Conservation (phyloP, 2,113 vertebrate species). For the Aldabrachelys gigantea region DNA sequence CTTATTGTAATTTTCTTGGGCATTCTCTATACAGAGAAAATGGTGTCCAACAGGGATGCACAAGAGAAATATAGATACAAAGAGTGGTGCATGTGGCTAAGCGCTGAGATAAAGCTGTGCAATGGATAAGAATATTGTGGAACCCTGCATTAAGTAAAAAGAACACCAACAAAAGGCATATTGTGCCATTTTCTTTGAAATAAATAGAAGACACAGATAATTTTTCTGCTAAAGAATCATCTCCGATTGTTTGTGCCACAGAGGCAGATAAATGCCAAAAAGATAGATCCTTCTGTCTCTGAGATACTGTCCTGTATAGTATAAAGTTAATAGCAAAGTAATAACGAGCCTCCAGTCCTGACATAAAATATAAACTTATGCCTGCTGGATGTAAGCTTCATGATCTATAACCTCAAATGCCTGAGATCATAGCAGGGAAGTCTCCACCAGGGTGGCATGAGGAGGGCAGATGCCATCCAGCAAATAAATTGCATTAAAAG, state of each 20-base stretch:
- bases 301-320: conserved; percentile 80
- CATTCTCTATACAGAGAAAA: conserved; percentile 64
- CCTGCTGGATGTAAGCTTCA: conserved; percentile 67
- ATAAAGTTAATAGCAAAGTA: conserved; percentile 83
- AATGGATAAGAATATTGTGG: conserved; percentile 48
- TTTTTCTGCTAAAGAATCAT: conserved; percentile 80
- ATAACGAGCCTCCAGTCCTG: conserved; percentile 79
- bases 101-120: conserved; percentile 19
- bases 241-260: conserved; percentile 81
- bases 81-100: neutral
- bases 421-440: conserved; percentile 29
- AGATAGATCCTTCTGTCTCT: conserved; percentile 80
- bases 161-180: conserved; percentile 55
- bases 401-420: conserved; percentile 74
- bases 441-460: conserved; percentile 20
- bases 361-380: conserved; percentile 85
- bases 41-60: conserved; percentile 44
- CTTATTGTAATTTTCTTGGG: conserved; percentile 68
- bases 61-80: conserved; percentile 46
- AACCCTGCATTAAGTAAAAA: conserved; percentile 10
- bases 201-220: conserved; percentile 72
- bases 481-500: neutral
- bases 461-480: conserved; percentile 20
- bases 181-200: conserved; percentile 70
- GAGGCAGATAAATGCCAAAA: conserved; percentile 82